Percentiles rank a stretch among this genome's conserved stretches.
Conservation (phyloP, 2,113 vertebrate species). For the Rhinolophus sinicus region DNA sequence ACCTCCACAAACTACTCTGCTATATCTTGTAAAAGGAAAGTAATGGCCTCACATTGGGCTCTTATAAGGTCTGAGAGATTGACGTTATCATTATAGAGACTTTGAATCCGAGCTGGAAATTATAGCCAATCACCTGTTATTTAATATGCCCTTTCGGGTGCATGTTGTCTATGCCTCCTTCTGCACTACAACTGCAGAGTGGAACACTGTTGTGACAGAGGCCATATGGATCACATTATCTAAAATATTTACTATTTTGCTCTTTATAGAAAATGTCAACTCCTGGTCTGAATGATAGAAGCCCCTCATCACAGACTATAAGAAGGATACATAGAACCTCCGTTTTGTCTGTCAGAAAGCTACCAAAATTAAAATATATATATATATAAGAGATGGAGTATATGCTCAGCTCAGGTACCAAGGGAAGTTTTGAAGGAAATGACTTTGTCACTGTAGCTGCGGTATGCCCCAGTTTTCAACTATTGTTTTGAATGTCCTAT, state of each 20-base stretch:
- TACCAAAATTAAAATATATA: not conserved
- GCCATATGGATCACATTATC: not conserved
- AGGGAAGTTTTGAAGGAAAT: not conserved
- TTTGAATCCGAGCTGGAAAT: not conserved
- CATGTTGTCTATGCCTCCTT: not conserved
- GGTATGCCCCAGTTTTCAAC: not conserved
- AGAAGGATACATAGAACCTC: not conserved
- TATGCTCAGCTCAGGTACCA: not conserved
- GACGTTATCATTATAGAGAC: not conserved
- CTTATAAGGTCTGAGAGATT: not conserved
- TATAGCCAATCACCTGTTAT: not conserved
- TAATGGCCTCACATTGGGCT: not conserved
- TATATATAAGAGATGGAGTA: not conserved
- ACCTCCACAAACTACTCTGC: not conserved
- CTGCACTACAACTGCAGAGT: not conserved
- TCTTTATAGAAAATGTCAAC: not conserved
- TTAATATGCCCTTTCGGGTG: not conserved
- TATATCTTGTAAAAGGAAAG: not conserved
- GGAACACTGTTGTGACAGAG: not conserved
- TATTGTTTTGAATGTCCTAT: not conserved
- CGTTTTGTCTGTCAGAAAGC: not conserved
- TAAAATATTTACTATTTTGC: not conserved
- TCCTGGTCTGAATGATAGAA: not conserved
- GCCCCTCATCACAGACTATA: not conserved
- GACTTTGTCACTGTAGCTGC: not conserved